Percentiles rank a stretch among this genome's conserved stretches.
These are phyloP conservation scores for Hormaphis cornu DNA, from an alignment of 1,140 invertebrate species.

Conservation along the genomic window DNA sequence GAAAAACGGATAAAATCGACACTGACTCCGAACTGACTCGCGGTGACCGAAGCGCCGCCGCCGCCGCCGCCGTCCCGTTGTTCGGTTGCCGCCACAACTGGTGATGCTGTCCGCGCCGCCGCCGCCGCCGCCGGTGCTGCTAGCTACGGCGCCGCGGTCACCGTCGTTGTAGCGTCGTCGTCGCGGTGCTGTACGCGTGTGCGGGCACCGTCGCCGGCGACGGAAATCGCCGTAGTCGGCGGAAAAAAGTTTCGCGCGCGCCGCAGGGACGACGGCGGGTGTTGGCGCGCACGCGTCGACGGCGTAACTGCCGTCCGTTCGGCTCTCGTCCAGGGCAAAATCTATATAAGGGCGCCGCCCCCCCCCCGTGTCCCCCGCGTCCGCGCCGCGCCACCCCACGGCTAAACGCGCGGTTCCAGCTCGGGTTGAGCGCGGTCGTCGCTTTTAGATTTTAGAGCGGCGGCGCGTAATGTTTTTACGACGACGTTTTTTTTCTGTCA, in stretches of 20 bases:
- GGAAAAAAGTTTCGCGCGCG: background rate
- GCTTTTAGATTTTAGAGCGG: no score
- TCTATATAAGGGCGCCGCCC: constrained; percentile 1
- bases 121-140: background rate
- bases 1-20: no score
- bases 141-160: background rate
- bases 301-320: background rate
- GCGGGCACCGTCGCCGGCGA: background rate
- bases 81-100: no score
- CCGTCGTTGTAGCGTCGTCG: background rate
- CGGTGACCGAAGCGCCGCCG: background rate
- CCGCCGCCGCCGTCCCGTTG: background rate
- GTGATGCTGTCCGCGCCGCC: background rate
- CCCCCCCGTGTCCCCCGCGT: background rate
- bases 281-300: background rate
- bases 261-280: no score
- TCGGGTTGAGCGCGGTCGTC: no score
- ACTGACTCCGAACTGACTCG: background rate
- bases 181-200: background rate
- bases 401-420: no score
- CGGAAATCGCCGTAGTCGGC: no score
- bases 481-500: no score
- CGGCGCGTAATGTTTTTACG: no score
- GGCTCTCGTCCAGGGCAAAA: constrained; percentile 22
- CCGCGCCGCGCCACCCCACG: background rate